These are phyloP conservation scores for Solenodon paradoxus DNA, from an alignment of 2,113 vertebrate species.

Conservation along the genomic window DNA sequence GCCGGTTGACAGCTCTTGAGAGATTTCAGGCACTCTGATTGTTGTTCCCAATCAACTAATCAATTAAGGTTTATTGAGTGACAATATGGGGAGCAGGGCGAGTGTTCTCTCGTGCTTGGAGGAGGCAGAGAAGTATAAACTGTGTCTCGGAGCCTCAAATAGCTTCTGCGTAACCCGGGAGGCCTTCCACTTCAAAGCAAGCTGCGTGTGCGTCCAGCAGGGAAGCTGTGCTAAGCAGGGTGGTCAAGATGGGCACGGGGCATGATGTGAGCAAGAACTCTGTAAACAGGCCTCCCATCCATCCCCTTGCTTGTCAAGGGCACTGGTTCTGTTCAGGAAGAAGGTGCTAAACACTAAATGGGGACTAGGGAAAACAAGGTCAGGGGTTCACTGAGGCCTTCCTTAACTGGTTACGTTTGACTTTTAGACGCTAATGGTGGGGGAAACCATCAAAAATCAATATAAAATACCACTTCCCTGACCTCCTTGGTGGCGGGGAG, in stretches of 20 bases:
- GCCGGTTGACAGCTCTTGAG: conserved; percentile 25
- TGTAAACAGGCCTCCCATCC: conserved; percentile 22
- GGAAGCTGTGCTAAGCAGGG: not conserved
- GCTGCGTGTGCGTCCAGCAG: not conserved
- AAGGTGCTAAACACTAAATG: conserved; percentile 39
- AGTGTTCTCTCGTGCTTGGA: not conserved
- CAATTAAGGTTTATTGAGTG: conserved; percentile 27
- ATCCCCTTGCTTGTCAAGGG: not conserved
- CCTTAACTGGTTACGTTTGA: not conserved
- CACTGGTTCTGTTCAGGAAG: not conserved
- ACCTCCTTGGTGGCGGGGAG: not conserved
- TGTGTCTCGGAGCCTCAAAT: not conserved
- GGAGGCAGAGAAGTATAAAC: not conserved
- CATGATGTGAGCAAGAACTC: not conserved
- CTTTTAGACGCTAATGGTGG: not conserved
- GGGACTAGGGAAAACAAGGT: not conserved
- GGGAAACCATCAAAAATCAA: not conserved
- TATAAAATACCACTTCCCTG: not conserved
- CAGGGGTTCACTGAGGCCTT: not conserved
- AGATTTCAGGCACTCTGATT: conserved; percentile 30
- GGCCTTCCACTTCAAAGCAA: not conserved
- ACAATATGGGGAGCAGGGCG: not conserved
- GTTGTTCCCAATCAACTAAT: conserved; percentile 59
- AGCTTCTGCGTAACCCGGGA: not conserved
- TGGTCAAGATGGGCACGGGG: not conserved